phyloP scores from a whole-genome alignment of 2,113 vertebrate genomes.

The Cryptotis parvus region DNA sequence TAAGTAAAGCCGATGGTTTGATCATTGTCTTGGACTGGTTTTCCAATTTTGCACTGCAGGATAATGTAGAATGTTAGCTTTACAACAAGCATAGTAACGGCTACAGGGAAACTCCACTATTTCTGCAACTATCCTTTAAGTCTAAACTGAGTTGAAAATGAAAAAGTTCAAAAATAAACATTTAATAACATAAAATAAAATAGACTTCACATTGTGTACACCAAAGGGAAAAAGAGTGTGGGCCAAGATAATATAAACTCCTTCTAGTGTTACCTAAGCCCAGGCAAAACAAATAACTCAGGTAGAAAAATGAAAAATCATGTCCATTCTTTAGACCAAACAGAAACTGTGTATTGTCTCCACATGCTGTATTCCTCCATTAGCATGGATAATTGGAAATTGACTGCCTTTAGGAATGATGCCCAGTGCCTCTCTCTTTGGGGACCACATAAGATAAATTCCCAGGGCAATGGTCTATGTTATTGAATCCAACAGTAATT shows the following conservation, averaged over 20 bases:
- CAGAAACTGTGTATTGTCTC: slow-evolving; percentile 55
- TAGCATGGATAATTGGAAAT: slow-evolving; percentile 74
- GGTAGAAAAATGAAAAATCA: slow-evolving; percentile 54
- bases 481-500: slow-evolving; percentile 74
- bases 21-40: not conserved
- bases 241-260: not conserved
- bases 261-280: not conserved
- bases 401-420: slow-evolving; percentile 74
- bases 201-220: slow-evolving; percentile 6
- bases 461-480: slow-evolving; percentile 69
- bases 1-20: not conserved
- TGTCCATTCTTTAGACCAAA: slow-evolving; percentile 35
- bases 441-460: slow-evolving; percentile 65
- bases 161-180: not conserved
- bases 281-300: slow-evolving; percentile 56
- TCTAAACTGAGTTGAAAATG: slow-evolving; percentile 40
- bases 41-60: not conserved
- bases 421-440: slow-evolving; percentile 26
- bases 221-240: not conserved
- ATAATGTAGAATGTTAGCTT: not conserved
- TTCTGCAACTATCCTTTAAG: slow-evolving; percentile 2
- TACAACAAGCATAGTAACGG: not conserved
- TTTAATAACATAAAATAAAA: slow-evolving; percentile 36
- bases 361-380: slow-evolving; percentile 43
- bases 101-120: not conserved